phyloP scores from a whole-genome alignment of 1,140 invertebrate genomes.

The Zaprionus africanus region DNA sequence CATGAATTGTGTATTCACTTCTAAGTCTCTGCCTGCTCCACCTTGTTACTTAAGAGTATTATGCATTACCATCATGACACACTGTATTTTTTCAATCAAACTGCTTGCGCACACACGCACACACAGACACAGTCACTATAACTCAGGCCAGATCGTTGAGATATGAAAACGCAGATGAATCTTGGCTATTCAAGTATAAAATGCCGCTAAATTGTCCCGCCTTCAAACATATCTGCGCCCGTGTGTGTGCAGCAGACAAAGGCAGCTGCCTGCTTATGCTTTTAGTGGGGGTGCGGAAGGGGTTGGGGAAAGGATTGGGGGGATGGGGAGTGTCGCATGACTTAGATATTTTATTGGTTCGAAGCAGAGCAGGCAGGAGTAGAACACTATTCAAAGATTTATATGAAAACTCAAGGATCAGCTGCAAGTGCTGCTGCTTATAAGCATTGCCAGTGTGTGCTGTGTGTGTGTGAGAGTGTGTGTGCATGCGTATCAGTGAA shows the following conservation, averaged over 20 bases:
- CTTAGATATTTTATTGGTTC: constrained; percentile 40
- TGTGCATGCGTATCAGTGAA: constrained; percentile 46
- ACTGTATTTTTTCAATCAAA: constrained; percentile 41
- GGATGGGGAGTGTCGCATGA: constrained; percentile 23
- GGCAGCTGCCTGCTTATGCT: constrained; percentile 23
- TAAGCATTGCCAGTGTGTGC: constrained; percentile 23
- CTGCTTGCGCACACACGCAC: not conserved
- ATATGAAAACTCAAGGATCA: constrained; percentile 72
- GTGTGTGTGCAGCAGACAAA: constrained; percentile 35
- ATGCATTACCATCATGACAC: not conserved
- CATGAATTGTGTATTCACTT: not conserved
- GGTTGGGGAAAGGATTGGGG: not conserved
- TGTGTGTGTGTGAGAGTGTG: constrained; percentile 27
- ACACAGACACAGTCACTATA: not conserved
- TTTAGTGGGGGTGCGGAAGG: not conserved
- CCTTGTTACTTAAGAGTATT: constrained; percentile 17
- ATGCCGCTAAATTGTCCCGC: constrained; percentile 45
- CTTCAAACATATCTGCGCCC: constrained; percentile 10
- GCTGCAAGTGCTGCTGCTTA: constrained; percentile 47
- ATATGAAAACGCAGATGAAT: constrained; percentile 53
- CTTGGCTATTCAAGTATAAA: constrained; percentile 50
- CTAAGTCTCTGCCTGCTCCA: not conserved
- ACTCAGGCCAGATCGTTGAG: constrained; percentile 21
- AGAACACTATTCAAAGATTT: constrained; percentile 65
- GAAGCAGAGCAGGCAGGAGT: constrained; percentile 33